Base-by-base conservation (phyloP, 2,888 invertebrate species). In the Drosophila demipolita region DNA sequence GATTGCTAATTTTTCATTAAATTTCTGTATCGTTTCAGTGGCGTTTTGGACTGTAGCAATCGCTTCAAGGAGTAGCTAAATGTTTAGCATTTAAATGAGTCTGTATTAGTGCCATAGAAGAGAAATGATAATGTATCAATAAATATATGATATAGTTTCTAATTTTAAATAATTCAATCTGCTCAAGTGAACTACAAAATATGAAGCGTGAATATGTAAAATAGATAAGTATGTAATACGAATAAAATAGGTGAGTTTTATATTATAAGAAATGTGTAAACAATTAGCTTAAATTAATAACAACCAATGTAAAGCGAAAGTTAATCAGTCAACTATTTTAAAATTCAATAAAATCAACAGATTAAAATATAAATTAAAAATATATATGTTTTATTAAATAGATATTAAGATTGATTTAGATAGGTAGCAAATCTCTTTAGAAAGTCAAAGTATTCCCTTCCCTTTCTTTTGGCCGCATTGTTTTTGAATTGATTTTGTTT, bases 21-120 rank as follows among this genome's bases (percentile, higher is more conserved):
- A 12, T 35, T 58, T 45, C 42, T 33, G 15, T 86, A 36, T 88
- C 65, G 0, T 82, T 88, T 32, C 89, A 82, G 82, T 69, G 62
- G 45, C 26, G n/a, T 36, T 33, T 33, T 9, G 45, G 20, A 45
- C 20, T 20, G 45, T 12, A 15, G 9, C 49, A 26, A 35, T 26
- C 40, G 26, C n/a, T 57, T 64, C 54, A 26, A 3, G 50, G 32
- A 42, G 50, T 59, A 40, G 35, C 73, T 49, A 50, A 48, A 20
- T 26, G 48, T 23, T 64, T 53, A 45, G 60, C 54, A 58, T 54
- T 42, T 15, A 42, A 59, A 62, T 59, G 55, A 85, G 87, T 83
- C 83, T 86, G 87, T 75, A 79, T 60, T 66, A 67, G 83, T 82
- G 82, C 82, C 87, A 82, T 88, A 61, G 66, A 74, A 69, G 58